Percentiles rank a stretch among this genome's conserved stretches.
Conservation (phyloP, 64 coral and sea anemone species). For the Anthopleura sola region DNA sequence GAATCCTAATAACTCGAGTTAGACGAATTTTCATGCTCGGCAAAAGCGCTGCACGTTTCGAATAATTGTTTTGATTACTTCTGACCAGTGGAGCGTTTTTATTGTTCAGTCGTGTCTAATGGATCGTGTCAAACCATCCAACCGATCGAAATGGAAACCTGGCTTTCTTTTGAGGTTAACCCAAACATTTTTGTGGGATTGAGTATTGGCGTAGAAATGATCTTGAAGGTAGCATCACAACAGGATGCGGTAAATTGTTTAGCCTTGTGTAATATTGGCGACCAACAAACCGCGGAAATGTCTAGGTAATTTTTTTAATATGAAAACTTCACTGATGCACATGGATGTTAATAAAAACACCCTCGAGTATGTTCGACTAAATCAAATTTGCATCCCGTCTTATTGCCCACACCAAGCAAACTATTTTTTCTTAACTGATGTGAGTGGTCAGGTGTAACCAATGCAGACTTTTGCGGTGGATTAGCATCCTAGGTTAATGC, state of each 20-base stretch:
- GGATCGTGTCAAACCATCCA: constrained; percentile 25
- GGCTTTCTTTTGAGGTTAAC: constrained; percentile 27
- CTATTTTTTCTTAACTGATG: not conserved
- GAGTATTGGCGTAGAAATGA: constrained; percentile 30
- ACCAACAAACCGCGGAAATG: constrained; percentile 27
- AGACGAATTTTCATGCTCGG: not conserved
- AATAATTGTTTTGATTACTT: constrained; percentile 11
- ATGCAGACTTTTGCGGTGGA: not conserved
- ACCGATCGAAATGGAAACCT: constrained; percentile 13
- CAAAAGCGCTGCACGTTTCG: not conserved
- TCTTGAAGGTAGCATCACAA: constrained; percentile 13
- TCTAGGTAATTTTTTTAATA: constrained; percentile 23
- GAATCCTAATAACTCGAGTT: not conserved
- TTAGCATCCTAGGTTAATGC: constrained; percentile 21
- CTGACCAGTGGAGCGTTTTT: not conserved
- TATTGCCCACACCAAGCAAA: not conserved
- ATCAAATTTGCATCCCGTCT: not conserved
- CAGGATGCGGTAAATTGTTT: constrained; percentile 27
- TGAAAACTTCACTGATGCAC: constrained; percentile 11
- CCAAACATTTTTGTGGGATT: constrained; percentile 23
- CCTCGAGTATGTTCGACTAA: not conserved
- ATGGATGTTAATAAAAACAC: constrained; percentile 18
- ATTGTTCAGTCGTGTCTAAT: constrained; percentile 3
- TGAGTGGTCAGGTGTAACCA: constrained; percentile 5
- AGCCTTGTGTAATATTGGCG: constrained; percentile 24